Evolutionary conservation across 2,888 invertebrate species (phyloP).

Genomic region (Cheilosia urbana): DNA sequence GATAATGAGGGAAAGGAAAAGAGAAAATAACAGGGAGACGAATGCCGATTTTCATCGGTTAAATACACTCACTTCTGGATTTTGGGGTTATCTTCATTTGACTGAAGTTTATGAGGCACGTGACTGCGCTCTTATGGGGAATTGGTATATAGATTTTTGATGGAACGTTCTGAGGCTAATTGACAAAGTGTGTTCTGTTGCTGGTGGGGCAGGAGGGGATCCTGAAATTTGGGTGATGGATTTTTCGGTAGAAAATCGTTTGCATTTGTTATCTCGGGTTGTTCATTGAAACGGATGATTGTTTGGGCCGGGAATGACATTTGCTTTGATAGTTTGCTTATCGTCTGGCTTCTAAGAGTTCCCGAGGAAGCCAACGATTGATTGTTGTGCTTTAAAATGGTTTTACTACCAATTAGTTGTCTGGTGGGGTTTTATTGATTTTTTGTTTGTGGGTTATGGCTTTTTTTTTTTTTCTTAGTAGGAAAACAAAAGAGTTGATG

Average conservation of each 20-base stretch:
- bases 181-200: slow-evolving; percentile 67
- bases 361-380: slow-evolving; percentile 39
- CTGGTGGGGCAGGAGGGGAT: slow-evolving; percentile 9
- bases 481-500: slow-evolving; percentile 36
- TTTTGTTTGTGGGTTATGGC: neutral
- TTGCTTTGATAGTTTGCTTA: slow-evolving; percentile 46
- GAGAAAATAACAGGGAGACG: slow-evolving; percentile 7
- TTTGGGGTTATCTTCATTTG: slow-evolving; percentile 28
- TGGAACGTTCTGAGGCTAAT: slow-evolving; percentile 49
- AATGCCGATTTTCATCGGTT: slow-evolving; percentile 30
- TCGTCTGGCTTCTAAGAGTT: slow-evolving; percentile 36
- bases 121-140: slow-evolving; percentile 52
- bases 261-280: slow-evolving; percentile 47
- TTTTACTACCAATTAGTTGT: slow-evolving; percentile 49
- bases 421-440: neutral
- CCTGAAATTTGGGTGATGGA: slow-evolving; percentile 45
- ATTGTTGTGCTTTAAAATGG: slow-evolving; percentile 30
- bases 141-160: slow-evolving; percentile 42
- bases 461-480: neutral
- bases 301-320: slow-evolving; percentile 55
- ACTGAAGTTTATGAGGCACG: slow-evolving; percentile 68
- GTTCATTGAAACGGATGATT: slow-evolving; percentile 53
- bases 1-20: neutral
- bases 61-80: slow-evolving; percentile 30
- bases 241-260: slow-evolving; percentile 49